phyloP scores from a whole-genome alignment of 2,888 invertebrate genomes.

The Galerucella pusilla region DNA sequence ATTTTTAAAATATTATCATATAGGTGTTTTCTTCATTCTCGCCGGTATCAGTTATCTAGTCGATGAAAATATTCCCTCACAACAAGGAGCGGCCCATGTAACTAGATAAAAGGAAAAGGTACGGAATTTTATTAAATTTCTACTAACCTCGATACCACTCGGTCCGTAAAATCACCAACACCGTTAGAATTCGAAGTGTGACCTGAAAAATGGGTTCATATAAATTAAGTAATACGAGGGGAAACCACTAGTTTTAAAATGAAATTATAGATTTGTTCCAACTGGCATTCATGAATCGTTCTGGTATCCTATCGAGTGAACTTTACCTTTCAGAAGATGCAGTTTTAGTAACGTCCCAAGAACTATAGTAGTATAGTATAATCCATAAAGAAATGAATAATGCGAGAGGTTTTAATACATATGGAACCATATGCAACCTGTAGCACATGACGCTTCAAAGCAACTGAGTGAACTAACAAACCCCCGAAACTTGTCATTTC shows the following conservation, averaged over 20 bases:
- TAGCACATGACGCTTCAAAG: too few relatives aligned
- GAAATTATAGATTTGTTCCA: too few relatives aligned
- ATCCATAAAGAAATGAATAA: too few relatives aligned
- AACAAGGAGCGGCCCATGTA: not conserved
- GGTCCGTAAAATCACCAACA: not conserved
- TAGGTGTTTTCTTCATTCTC: not conserved
- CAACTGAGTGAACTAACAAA: too few relatives aligned
- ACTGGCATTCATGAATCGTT: too few relatives aligned
- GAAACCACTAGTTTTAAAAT: not conserved
- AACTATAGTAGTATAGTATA: too few relatives aligned
- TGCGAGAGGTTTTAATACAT: too few relatives aligned
- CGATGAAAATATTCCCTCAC: constrained; percentile 7
- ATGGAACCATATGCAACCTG: too few relatives aligned
- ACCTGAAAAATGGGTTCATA: not conserved
- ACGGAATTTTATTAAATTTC: constrained; percentile 1
- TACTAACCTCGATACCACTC: not conserved
- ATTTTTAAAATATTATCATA: not conserved
- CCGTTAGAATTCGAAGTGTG: not conserved
- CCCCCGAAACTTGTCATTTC: too few relatives aligned
- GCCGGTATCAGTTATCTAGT: not conserved
- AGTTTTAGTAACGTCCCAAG: too few relatives aligned
- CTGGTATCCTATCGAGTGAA: too few relatives aligned
- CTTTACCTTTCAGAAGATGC: too few relatives aligned
- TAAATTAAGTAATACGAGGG: not conserved
- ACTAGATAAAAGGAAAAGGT: not conserved